Percentiles rank a stretch among this genome's conserved stretches.
Conservation (phyloP, 1,140 invertebrate genomes). For the Bradynema listronoti region DNA sequence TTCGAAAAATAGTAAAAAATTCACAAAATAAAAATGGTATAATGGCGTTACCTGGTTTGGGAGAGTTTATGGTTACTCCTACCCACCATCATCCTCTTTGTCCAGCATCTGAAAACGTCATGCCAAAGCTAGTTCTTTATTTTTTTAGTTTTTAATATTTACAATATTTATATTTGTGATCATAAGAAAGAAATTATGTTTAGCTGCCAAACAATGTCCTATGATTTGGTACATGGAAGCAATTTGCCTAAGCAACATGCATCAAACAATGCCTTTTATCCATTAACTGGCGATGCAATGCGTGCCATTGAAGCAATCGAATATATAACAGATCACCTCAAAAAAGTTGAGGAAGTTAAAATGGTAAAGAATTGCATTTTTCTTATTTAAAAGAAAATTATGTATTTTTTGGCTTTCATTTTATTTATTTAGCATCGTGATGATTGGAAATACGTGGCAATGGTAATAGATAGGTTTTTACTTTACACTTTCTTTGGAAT, state of each 20-base stretch:
- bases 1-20: conserved; percentile 29
- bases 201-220: background rate
- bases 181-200: background rate
- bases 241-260: background rate
- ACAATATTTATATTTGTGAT: background rate
- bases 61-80: conserved; percentile 44
- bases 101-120: conserved; percentile 47
- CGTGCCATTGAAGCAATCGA: conserved; percentile 36
- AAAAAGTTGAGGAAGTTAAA: conserved; percentile 36
- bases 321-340: conserved; percentile 35
- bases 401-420: background rate
- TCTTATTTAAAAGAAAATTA: too few relatives aligned
- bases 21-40: conserved; percentile 29
- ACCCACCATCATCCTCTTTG: conserved; percentile 49
- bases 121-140: conserved; percentile 20
- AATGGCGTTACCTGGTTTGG: conserved; percentile 51
- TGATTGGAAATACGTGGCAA: conserved; percentile 17
- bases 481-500: conserved; percentile 94
- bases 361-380: conserved; percentile 26
- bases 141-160: background rate
- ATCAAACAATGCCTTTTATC: conserved; percentile 20
- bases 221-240: background rate
- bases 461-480: conserved; percentile 88
- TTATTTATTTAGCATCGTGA: conserved; percentile 6
- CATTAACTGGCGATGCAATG: conserved; percentile 23